Base-by-base conservation (phyloP, 2,797 vertebrate genomes). In the Gadopsis marmoratus region DNA sequence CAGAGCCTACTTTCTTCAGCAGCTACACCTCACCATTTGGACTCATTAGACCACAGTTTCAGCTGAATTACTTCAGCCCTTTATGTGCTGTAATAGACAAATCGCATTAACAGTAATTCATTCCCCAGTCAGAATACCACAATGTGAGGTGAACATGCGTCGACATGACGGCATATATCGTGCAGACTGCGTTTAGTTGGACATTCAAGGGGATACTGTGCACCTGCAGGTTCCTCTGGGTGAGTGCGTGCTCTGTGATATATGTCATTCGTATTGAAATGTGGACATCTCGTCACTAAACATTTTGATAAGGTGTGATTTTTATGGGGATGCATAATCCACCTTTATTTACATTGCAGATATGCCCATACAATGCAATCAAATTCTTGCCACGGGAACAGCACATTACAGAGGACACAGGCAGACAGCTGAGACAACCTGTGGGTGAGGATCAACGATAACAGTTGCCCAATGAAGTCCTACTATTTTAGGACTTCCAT, bases 201-300 rank as follows among this genome's bases (percentile, higher is more conserved):
- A 94, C 93, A 21, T 86, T 94, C 50, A 93, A 90, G 60, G 92
- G 93, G 48, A 79, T 95, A 48, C 81, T 96, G 76, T 94, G 88
- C 83, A 94, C 92, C 53, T 95, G 92, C 89, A 93, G 94, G 85
- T 95, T 94, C 86, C 91, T 96, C 10, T 96, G 95, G 95, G 95
- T 95, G 67, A 94, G 90, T 79, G 9, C 26, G 10, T 14, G 0
- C 9, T 70, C 43, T 43, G 4, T 21, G 1, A 63, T 56, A 58
- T 56, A 9, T n/a, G 10, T 23, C 17, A 37, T 56, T 63, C 50
- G 33, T 35, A 10, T 65, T 70, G 5, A n/a, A 17, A 51, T 65
- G 16, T 11, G 4, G 10, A 59, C 56, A 37, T 37, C 41, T 26
- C 37, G 4, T 48, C 23, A n/a, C 12, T 7, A 17, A 58, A 29